Percentiles rank a stretch among this genome's conserved stretches.
Conservation (phyloP, 2,888 invertebrate genomes). For the Tachina fera region DNA sequence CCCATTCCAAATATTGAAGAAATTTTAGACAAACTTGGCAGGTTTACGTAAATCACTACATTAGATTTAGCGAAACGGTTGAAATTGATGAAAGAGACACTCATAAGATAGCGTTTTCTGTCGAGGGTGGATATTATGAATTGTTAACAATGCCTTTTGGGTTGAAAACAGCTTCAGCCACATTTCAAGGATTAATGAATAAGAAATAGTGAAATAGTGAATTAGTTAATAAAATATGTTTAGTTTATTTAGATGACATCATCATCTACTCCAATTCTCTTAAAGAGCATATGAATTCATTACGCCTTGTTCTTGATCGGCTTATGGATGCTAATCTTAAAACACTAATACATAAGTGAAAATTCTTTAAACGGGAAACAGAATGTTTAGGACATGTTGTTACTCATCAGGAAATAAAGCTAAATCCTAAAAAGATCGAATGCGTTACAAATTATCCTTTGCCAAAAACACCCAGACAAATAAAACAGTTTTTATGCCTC, state of each 20-base stretch:
- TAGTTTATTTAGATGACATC: constrained; percentile 43
- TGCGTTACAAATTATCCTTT: no score
- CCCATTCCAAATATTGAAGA: constrained; percentile 26
- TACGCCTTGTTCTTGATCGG: background rate
- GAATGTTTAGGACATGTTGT: no score
- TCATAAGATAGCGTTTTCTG: constrained; percentile 61
- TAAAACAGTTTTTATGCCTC: no score
- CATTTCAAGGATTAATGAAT: constrained; percentile 43
- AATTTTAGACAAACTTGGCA: constrained; percentile 42
- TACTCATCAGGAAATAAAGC: no score
- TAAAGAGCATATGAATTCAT: constrained; percentile 24
- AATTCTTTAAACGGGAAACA: no score
- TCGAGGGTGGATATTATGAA: constrained; percentile 40
- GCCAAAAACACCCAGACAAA: no score
- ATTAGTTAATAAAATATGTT: constrained; percentile 26
- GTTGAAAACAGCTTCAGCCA: constrained; percentile 30
- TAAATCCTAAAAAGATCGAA: no score
- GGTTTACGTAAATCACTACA: constrained; percentile 37
- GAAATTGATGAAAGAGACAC: constrained; percentile 62
- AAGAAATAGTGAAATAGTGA: background rate
- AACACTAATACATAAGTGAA: no score
- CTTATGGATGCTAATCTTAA: no score
- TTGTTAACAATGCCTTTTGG: constrained; percentile 33
- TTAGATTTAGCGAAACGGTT: constrained; percentile 46
- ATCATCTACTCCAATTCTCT: constrained; percentile 13